A percentile compares a stretch with the other conserved stretches of the same genome.
phyloP scores from a whole-genome alignment of 1,140 invertebrate species.

The Hycleus cichorii region DNA sequence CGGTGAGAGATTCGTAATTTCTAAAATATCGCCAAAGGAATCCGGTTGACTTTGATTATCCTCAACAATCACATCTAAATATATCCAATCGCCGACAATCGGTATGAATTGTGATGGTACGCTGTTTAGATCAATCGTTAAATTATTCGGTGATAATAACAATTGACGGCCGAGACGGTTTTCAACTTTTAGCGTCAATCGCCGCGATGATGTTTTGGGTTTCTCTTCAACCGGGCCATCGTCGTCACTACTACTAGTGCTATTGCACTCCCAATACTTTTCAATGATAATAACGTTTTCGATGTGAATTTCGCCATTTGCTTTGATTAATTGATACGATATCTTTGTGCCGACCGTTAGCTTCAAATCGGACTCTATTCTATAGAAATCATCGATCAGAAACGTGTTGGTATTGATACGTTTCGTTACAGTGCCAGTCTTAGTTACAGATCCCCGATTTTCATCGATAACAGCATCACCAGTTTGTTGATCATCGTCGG shows the following conservation, averaged over 20 bases:
- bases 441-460: slow-evolving; percentile 10
- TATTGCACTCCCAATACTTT: slow-evolving; percentile 29
- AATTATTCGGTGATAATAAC: slow-evolving; percentile 23
- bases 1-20: slow-evolving; percentile 49
- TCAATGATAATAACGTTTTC: slow-evolving; percentile 22
- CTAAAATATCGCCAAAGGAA: slow-evolving; percentile 47
- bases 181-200: slow-evolving; percentile 31
- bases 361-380: slow-evolving; percentile 15
- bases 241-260: background rate
- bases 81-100: slow-evolving; percentile 56
- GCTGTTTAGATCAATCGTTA: slow-evolving; percentile 33
- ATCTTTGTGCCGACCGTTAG: slow-evolving; percentile 24
- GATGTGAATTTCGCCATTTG: slow-evolving; percentile 13
- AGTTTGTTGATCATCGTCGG: background rate
- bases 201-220: slow-evolving; percentile 25
- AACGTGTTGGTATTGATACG: background rate
- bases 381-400: slow-evolving; percentile 26
- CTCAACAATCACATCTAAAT: slow-evolving; percentile 49
- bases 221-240: background rate
- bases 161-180: slow-evolving; percentile 25
- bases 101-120: slow-evolving; percentile 44
- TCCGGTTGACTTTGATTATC: slow-evolving; percentile 46
- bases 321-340: slow-evolving; percentile 22
- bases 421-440: slow-evolving; percentile 16
- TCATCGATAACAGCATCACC: background rate